Evolutionary conservation across 2,797 vertebrate species (phyloP), one percentile per base, ranked within the genome.

Genomic region (Hyperoplus immaculatus): DNA sequence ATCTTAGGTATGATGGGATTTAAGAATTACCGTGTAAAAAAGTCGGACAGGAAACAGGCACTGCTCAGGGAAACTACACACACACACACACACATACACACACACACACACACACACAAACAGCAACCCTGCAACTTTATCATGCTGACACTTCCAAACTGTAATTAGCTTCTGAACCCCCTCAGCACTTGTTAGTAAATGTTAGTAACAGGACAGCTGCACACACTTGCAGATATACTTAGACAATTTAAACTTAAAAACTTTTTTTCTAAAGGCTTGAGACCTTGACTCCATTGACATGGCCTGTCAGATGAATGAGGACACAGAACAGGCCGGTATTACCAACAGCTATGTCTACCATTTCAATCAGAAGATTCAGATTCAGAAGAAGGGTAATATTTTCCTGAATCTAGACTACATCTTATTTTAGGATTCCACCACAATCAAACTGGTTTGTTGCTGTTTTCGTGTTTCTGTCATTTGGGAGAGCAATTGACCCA

Each of bases 121-220:
- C 77, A 69, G 6, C 41, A 72, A 58, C 42, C 41, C 58, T 61
- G 70, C 55, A 71, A 86, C 73, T 69, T 80, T 54, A 56, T 69
- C 75, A 74, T 49, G 61, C 67, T 85, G 83, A 88, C 66, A 57
- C 63, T 69, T 49, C 74, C 41, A 75, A 86, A 62, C 59, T 66
- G 46, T 55, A 69, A 72, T 80, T 87, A 57, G 49, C 81, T 45
- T 77, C 61, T 66, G 53, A 76, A 65, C 70, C 62, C 56, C 21
- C 67, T 77, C 57, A 62, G 71, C 81, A 59, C 71, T 72, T 77
- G 56, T 29, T 29, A 29, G 29, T 39, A 63, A 72, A 82, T 67
- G 69, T 71, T 75, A 15, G 41, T 43, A 80, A 62, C 8, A 54
- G 54, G 65, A 70, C 83, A 88, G 82, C 77, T 87, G 86, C 81